phyloP scores from a whole-genome alignment of 2,797 vertebrate species.

The Pangasius larnaudii region DNA sequence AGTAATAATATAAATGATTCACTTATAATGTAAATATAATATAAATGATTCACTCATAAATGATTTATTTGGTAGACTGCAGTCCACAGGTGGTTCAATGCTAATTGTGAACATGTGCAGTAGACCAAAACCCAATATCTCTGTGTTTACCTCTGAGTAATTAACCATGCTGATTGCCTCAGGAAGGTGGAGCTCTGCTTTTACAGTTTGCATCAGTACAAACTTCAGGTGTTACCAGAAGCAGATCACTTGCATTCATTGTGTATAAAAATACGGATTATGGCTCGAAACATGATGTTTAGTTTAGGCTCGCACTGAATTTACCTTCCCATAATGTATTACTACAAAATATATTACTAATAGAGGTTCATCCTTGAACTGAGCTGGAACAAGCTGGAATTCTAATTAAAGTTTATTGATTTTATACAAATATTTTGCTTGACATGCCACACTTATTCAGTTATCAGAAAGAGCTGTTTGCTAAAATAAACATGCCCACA shows the following conservation, averaged over 20 bases:
- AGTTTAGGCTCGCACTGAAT: neutral
- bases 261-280: neutral
- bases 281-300: neutral
- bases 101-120: neutral
- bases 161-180: neutral
- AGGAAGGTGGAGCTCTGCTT: neutral
- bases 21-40: neutral
- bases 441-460: neutral
- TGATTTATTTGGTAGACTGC: neutral
- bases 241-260: neutral
- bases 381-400: neutral
- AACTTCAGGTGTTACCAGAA: neutral
- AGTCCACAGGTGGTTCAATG: neutral
- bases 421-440: neutral
- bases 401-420: neutral
- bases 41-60: neutral
- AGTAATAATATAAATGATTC: neutral
- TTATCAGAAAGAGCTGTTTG: neutral
- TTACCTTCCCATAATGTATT: neutral
- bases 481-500: neutral
- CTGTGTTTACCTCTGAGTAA: conserved; percentile 2
- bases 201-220: neutral
- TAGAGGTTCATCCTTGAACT: conserved; percentile 4
- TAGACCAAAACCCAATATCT: neutral
- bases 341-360: neutral